Conservation (phyloP, 2,113 vertebrate species). For the Muntiacus reevesi region DNA sequence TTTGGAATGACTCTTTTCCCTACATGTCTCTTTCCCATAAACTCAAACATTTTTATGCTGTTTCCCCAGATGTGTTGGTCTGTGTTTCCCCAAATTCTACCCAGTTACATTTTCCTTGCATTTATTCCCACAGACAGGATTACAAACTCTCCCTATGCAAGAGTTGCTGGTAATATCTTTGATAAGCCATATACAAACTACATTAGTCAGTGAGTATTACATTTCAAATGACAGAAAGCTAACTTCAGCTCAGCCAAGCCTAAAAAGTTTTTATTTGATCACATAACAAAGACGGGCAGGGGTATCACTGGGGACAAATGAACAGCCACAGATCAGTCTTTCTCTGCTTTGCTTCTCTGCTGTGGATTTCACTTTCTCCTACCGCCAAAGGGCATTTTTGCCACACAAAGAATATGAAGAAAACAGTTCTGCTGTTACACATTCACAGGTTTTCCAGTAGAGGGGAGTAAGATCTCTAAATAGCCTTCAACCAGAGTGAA, state of each 20-base stretch:
- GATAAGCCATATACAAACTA: slow-evolving; percentile 13
- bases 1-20: slow-evolving; percentile 46
- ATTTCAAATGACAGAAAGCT: not conserved
- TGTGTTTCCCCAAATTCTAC: slow-evolving; percentile 38
- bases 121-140: slow-evolving; percentile 46
- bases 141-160: slow-evolving; percentile 5
- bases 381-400: not conserved
- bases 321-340: not conserved
- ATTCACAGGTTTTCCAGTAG: not conserved
- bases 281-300: not conserved
- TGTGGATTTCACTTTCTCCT: not conserved
- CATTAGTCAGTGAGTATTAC: slow-evolving; percentile 36
- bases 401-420: not conserved
- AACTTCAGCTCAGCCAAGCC: not conserved
- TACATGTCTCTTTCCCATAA: slow-evolving; percentile 50
- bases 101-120: not conserved
- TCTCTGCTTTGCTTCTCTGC: not conserved
- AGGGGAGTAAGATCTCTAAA: not conserved
- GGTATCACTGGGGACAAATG: not conserved
- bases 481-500: not conserved
- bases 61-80: slow-evolving; percentile 18
- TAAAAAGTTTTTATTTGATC: not conserved
- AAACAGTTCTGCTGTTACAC: not conserved
- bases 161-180: slow-evolving; percentile 31
- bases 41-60: slow-evolving; percentile 15